Evolutionary conservation across 1,140 invertebrate genomes (phyloP).

Genomic region (Chironomus striatipennis): DNA sequence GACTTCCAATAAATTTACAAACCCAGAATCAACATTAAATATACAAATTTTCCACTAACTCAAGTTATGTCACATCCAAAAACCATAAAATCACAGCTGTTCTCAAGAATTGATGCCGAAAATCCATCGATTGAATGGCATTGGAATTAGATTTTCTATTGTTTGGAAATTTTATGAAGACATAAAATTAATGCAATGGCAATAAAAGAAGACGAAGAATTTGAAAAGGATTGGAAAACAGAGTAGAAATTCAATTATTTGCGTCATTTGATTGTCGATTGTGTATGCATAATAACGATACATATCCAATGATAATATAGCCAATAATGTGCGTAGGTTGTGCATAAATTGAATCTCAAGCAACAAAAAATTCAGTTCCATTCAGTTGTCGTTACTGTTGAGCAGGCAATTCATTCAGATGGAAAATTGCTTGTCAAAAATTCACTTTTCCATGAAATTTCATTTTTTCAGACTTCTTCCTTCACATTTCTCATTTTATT

Average conservation of each 20-base stretch:
- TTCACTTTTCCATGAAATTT: neutral
- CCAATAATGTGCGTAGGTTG: neutral
- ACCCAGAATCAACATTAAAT: too few relatives aligned
- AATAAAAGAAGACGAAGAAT: neutral
- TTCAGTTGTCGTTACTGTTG: neutral
- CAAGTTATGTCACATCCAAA: too few relatives aligned
- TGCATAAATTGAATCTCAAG: neutral
- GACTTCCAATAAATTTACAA: too few relatives aligned
- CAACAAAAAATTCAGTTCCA: neutral
- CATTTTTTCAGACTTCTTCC: neutral
- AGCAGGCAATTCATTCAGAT: neutral
- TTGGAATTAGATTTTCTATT: too few relatives aligned
- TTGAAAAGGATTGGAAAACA: neutral
- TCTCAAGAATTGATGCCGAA: too few relatives aligned
- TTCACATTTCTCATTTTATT: neutral
- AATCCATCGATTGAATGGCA: too few relatives aligned
- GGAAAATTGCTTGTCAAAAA: neutral
- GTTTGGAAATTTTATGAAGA: too few relatives aligned
- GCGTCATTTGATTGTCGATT: constrained; percentile 6
- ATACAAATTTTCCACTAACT: too few relatives aligned
- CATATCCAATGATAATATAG: neutral
- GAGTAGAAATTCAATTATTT: neutral
- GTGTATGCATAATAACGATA: neutral
- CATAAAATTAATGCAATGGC: neutral
- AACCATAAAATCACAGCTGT: too few relatives aligned